phyloP scores from a whole-genome alignment of 2,797 vertebrate species.

The Sphenodon punctatus region DNA sequence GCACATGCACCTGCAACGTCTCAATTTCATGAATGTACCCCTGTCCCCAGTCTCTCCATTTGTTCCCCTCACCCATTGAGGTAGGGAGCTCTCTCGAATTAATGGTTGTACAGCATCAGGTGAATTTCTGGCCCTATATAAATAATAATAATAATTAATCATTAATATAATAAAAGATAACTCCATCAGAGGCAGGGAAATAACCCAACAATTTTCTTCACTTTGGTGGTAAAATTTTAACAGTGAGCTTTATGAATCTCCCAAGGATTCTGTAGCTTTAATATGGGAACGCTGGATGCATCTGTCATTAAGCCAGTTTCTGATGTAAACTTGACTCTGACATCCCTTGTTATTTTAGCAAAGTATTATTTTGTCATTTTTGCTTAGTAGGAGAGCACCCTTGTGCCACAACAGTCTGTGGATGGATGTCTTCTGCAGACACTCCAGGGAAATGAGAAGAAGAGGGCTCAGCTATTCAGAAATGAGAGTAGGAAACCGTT shows the following conservation, averaged over 20 bases:
- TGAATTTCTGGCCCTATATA: too few relatives aligned
- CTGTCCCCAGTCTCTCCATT: too few relatives aligned
- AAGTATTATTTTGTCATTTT: slow-evolving; percentile 30
- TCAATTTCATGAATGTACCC: too few relatives aligned
- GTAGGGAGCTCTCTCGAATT: too few relatives aligned
- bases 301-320: neutral
- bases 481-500: neutral
- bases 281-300: neutral
- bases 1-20: too few relatives aligned
- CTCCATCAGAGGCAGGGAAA: neutral
- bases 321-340: slow-evolving; percentile 22
- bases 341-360: slow-evolving; percentile 27
- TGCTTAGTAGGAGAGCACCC: slow-evolving; percentile 18
- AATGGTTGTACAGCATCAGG: too few relatives aligned
- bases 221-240: neutral
- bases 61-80: too few relatives aligned
- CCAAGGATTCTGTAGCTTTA: neutral
- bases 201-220: neutral
- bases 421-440: neutral
- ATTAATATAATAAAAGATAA: neutral
- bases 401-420: neutral
- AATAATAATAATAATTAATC: too few relatives aligned
- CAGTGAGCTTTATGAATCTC: neutral
- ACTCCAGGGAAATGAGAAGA: neutral
- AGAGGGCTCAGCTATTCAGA: neutral